phyloP scores from a whole-genome alignment of 1,140 invertebrate species.

The Araneus ventricosus region DNA sequence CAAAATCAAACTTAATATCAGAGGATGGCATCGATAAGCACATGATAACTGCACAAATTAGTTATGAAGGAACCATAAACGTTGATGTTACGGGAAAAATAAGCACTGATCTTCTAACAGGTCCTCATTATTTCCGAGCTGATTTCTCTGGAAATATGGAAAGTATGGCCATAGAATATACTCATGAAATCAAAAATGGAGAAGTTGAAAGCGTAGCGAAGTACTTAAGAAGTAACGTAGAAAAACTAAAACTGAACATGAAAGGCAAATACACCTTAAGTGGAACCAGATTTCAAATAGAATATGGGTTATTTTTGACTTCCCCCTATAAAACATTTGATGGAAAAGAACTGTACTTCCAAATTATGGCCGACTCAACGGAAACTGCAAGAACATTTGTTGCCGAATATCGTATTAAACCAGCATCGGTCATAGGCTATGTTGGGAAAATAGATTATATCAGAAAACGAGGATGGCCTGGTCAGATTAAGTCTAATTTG shows the following conservation, averaged over 20 bases:
- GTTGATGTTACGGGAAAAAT: slow-evolving; percentile 62
- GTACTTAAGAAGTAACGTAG: slow-evolving; percentile 31
- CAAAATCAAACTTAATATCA: slow-evolving; percentile 9
- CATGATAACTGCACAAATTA: slow-evolving; percentile 49
- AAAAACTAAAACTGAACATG: slow-evolving; percentile 39
- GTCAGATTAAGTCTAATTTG: slow-evolving; percentile 53
- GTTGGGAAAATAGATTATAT: slow-evolving; percentile 48
- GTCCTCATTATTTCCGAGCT: slow-evolving; percentile 69
- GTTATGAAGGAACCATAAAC: slow-evolving; percentile 55
- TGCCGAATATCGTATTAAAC: slow-evolving; percentile 58
- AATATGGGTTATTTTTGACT: slow-evolving; percentile 32
- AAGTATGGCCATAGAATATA: slow-evolving; percentile 47
- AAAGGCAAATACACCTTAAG: slow-evolving; percentile 57
- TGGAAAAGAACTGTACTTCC: slow-evolving; percentile 61
- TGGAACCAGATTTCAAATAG: slow-evolving; percentile 9
- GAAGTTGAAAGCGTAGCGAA: slow-evolving; percentile 7
- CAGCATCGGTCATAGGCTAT: slow-evolving; percentile 6
- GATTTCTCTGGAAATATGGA: slow-evolving; percentile 47
- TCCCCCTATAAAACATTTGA: slow-evolving; percentile 70
- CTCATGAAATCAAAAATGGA: slow-evolving; percentile 60
- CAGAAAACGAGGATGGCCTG: slow-evolving; percentile 62
- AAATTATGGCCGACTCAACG: slow-evolving; percentile 45
- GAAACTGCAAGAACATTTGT: slow-evolving; percentile 30
- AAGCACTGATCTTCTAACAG: slow-evolving; percentile 31
- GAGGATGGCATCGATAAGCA: slow-evolving; percentile 51